Evolutionary conservation across 2,113 vertebrate species (phyloP).

Genomic region (Nesogale talazaci): DNA sequence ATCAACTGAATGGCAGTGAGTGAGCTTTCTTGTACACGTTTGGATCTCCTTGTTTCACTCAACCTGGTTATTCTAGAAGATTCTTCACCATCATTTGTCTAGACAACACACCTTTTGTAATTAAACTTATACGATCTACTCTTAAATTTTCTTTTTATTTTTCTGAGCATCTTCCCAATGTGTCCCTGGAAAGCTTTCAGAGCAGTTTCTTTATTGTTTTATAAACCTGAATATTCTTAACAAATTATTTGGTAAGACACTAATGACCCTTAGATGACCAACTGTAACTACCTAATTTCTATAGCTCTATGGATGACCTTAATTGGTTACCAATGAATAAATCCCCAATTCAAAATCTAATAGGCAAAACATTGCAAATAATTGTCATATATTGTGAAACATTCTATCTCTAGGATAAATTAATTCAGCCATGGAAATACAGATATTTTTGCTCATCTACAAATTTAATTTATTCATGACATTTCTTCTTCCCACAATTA

Average conservation of each 20-base stretch:
- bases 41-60: not conserved
- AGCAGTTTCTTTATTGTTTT: not conserved
- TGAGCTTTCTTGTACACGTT: not conserved
- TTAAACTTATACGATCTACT: not conserved
- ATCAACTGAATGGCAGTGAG: not conserved
- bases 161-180: not conserved
- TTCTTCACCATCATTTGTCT: not conserved
- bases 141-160: not conserved
- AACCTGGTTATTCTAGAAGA: not conserved
- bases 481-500: constrained; percentile 62
- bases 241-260: not conserved
- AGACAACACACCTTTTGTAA: not conserved
- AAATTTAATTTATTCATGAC: constrained; percentile 70
- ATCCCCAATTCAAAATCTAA: constrained; percentile 1
- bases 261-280: not conserved
- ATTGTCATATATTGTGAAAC: constrained; percentile 1
- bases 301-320: not conserved
- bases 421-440: constrained; percentile 23
- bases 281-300: not conserved
- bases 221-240: not conserved
- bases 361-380: not conserved
- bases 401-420: constrained; percentile 46
- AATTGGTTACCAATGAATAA: not conserved
- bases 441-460: constrained; percentile 60
- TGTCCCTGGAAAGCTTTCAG: not conserved